Conservation (phyloP, 2,888 invertebrate genomes). For the Ptychoptera albimana region DNA sequence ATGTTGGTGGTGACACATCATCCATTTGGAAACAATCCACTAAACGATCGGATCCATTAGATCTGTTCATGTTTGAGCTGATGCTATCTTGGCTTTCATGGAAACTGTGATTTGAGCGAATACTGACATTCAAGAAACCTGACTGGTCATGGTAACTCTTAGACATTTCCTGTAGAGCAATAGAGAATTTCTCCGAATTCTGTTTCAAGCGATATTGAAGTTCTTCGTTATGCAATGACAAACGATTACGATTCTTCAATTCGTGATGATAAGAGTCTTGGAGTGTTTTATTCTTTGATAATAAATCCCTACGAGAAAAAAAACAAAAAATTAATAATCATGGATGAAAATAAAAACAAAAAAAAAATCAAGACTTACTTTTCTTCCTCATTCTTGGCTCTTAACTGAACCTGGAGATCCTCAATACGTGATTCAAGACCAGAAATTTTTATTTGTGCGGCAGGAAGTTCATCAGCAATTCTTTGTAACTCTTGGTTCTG, state of each 20-base stretch:
- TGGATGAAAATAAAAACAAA: not conserved
- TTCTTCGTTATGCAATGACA: conserved; percentile 75
- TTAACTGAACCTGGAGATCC: conserved; percentile 63
- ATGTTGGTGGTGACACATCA: conserved; percentile 41
- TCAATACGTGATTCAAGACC: conserved; percentile 69
- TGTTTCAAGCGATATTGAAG: conserved; percentile 73
- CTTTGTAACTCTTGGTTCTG: conserved; percentile 50
- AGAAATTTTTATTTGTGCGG: conserved; percentile 56
- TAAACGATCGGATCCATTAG: conserved; percentile 12
- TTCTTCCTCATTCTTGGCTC: conserved; percentile 53
- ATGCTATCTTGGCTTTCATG: not conserved
- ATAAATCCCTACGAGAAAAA: conserved; percentile 36
- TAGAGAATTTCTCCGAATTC: conserved; percentile 51
- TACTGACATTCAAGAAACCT: conserved; percentile 5
- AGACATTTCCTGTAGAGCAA: conserved; percentile 25
- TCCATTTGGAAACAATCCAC: conserved; percentile 18
- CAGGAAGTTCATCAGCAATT: conserved; percentile 58
- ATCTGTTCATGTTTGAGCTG: not conserved
- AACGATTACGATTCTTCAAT: conserved; percentile 57
- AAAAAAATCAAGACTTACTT: conserved; percentile 35
- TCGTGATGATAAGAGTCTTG: conserved; percentile 60
- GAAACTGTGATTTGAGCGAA: not conserved
- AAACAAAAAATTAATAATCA: not conserved
- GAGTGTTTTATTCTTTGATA: conserved; percentile 54
- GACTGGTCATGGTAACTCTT: conserved; percentile 14